Percentiles rank a stretch among this genome's conserved stretches.
Evolutionary conservation across 2,888 invertebrate species (phyloP).

Genomic region (Sussaba pulchella): DNA sequence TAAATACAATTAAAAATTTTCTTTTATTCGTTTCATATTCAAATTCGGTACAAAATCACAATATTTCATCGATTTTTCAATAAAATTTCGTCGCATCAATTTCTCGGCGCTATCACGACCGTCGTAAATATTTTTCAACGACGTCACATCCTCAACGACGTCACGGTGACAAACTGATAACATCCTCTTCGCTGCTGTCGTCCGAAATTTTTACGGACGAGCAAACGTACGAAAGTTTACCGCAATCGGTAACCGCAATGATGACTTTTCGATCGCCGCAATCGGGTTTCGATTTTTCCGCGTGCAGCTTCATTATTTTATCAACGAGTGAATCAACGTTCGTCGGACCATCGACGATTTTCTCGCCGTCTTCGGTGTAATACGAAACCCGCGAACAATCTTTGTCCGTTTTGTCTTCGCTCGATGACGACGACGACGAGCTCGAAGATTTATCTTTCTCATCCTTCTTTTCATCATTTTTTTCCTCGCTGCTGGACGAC

Average conservation of each 20-base stretch:
- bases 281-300: background rate
- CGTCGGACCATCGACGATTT: background rate
- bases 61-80: background rate
- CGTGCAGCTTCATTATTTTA: background rate
- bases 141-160: too few species aligned
- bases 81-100: too few species aligned
- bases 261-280: background rate
- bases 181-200: background rate
- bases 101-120: too few species aligned
- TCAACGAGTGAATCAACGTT: background rate
- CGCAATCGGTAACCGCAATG: background rate
- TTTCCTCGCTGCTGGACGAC: too few species aligned
- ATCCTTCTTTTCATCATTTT: too few species aligned
- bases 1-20: background rate
- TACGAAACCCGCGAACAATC: background rate
- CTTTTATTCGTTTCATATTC: slow-evolving; percentile 2
- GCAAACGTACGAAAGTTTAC: background rate
- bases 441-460: too few species aligned
- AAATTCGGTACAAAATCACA: slow-evolving; percentile 1
- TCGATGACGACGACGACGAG: background rate
- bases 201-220: background rate
- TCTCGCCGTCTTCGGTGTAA: background rate
- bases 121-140: too few species aligned
- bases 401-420: background rate
- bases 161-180: too few species aligned